These are phyloP conservation scores for Atlantisia rogersi DNA, from an alignment of 2,113 vertebrate species.

Conservation along the genomic window DNA sequence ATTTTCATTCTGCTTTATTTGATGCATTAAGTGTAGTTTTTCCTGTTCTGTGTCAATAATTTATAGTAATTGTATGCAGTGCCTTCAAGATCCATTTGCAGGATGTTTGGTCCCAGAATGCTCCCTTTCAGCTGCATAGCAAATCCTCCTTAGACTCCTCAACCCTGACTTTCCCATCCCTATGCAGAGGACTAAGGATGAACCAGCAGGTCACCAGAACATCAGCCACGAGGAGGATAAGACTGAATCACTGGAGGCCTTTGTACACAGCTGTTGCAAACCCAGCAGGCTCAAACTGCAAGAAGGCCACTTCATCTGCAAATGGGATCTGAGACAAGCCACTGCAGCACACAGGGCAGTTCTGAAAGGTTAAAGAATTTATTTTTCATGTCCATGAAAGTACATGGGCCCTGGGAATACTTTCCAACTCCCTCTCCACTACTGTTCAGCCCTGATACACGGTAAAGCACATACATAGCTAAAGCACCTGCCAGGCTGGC, in stretches of 20 bases:
- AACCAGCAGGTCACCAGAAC: not conserved
- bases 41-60: not conserved
- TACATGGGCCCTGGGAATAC: not conserved
- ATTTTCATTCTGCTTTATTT: not conserved
- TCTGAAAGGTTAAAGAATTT: conserved; percentile 13
- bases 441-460: not conserved
- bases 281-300: not conserved
- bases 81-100: not conserved
- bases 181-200: not conserved
- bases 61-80: not conserved
- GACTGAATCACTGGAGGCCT: not conserved
- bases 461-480: not conserved
- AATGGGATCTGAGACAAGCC: not conserved
- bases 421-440: not conserved
- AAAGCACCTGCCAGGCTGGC: not conserved
- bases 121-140: not conserved
- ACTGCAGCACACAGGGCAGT: not conserved
- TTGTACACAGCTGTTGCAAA: not conserved
- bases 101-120: accelerated
- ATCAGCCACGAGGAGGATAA: not conserved
- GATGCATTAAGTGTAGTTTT: not conserved
- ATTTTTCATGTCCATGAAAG: not conserved
- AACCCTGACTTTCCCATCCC: not conserved
- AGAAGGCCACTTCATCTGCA: not conserved
- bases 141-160: not conserved